Evolutionary conservation across 92 coral and sea anemone genomes (phyloP), one percentile per base, ranked within the genome.

Genomic region (Muricea muricata): DNA sequence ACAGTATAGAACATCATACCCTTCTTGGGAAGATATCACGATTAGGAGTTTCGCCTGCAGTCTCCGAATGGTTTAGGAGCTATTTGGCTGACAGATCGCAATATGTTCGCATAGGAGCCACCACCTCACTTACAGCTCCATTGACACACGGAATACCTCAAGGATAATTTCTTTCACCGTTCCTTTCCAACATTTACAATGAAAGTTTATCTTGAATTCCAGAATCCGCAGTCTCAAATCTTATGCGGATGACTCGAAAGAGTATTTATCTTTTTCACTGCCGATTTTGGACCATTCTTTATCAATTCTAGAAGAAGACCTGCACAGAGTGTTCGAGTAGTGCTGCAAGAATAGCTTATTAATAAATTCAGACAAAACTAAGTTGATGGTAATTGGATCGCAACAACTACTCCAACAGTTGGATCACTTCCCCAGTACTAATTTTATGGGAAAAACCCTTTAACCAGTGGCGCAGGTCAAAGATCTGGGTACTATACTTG

Each of bases 181-280:
- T 29, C 84, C 90, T 39, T 86, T 86, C 7, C 65, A 85, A 8
- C 29, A 74, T 81, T 37, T 86, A 80, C 54, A 31, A 39, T 18
- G 80, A 50, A 14, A 87, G 87, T 42, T 82, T 73, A 10, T 26
- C 88, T 12, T 47, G 65, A 12, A 65, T 65, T 7, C 74, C 75
- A 3, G 85, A 65, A 6, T 12, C 18, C 74, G 92, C 74, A 15
- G 42, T 31, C 73, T 91, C 1, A 85, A 91, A 50, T 91, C 92
- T 35, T 91, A 84, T 46, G 88, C 88, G 21, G 94, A 91, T 34
- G 92, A 91, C 73, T 65, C 90, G n/a, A 91, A 91, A 45, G 32
- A 83, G 35, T 73, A 83, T 55, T 13, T 83, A 31, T 91, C 91
- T 24, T 91, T 87, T 54, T 69, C 90, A 21, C 10, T 83, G 25